These are phyloP conservation scores for Drosophila austrosaltans DNA, from an alignment of 2,888 invertebrate genomes.

Conservation along the genomic window DNA sequence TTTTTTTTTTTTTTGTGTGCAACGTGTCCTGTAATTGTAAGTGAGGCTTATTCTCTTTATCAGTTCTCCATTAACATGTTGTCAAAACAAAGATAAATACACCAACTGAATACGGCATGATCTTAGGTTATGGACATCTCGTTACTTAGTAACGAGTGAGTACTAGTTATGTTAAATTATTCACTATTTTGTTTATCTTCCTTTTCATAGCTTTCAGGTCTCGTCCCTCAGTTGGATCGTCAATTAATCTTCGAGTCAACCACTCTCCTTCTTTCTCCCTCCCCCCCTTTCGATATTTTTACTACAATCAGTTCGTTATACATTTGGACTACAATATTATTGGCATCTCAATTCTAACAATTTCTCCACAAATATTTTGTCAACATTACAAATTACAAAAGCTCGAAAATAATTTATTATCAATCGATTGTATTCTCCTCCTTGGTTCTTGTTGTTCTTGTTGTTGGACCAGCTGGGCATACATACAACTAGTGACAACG, in stretches of 20 bases:
- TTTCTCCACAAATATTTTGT: slow-evolving; percentile 38
- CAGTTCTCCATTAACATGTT: slow-evolving; percentile 4
- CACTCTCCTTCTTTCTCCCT: neutral
- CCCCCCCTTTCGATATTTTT: neutral
- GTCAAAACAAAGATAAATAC: neutral
- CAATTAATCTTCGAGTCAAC: no score
- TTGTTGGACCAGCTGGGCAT: slow-evolving; percentile 41
- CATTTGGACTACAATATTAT: slow-evolving; percentile 11
- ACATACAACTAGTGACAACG: slow-evolving; percentile 44
- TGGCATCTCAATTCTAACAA: neutral
- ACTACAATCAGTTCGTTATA: neutral
- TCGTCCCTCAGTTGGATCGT: no score
- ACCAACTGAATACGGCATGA: neutral
- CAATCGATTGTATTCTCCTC: slow-evolving; percentile 46
- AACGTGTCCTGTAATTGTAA: slow-evolving; percentile 14
- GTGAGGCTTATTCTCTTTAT: slow-evolving; percentile 1
- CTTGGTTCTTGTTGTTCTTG: slow-evolving; percentile 31
- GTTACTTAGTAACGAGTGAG: no score
- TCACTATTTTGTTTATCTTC: no score
- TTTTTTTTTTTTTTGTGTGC: neutral
- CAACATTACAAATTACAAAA: slow-evolving; percentile 64
- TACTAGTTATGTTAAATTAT: no score
- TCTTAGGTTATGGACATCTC: neutral
- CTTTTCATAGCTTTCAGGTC: no score
- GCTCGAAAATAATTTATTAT: slow-evolving; percentile 63